Evolutionary conservation across 2,797 vertebrate genomes (phyloP).

Genomic region (Tapirus indicus): DNA sequence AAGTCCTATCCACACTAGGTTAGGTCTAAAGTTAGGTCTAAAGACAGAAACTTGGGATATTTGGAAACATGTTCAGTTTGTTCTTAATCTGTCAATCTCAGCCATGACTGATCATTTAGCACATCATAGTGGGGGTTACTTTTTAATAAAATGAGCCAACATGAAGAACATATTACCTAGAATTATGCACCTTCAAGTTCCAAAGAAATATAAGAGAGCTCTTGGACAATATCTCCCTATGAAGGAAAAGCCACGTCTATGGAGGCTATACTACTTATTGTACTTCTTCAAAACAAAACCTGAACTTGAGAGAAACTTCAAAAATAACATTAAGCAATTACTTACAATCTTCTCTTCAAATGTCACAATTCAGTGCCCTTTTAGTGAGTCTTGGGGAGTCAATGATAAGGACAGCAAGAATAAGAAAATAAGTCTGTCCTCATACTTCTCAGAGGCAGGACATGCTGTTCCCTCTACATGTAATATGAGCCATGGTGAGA

Average conservation of each 20-base stretch:
- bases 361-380: neutral
- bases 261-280: neutral
- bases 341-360: neutral
- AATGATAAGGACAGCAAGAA: neutral
- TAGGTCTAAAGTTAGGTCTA: neutral
- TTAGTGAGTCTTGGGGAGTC: neutral
- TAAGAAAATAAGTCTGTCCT: neutral
- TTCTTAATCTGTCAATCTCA: constrained; percentile 10
- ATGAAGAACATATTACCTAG: neutral
- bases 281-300: constrained; percentile 33
- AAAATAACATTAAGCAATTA: neutral
- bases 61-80: neutral
- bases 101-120: neutral
- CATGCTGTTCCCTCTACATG: neutral
- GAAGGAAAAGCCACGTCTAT: neutral
- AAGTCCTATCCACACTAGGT: neutral
- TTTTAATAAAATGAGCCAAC: neutral
- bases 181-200: neutral
- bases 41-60: neutral
- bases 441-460: neutral
- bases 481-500: neutral
- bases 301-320: constrained; percentile 10
- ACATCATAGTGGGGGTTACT: neutral
- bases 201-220: neutral
- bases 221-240: neutral